These are phyloP conservation scores for Orientallactaga bullata DNA, from an alignment of 2,113 vertebrate species.

Conservation along the genomic window DNA sequence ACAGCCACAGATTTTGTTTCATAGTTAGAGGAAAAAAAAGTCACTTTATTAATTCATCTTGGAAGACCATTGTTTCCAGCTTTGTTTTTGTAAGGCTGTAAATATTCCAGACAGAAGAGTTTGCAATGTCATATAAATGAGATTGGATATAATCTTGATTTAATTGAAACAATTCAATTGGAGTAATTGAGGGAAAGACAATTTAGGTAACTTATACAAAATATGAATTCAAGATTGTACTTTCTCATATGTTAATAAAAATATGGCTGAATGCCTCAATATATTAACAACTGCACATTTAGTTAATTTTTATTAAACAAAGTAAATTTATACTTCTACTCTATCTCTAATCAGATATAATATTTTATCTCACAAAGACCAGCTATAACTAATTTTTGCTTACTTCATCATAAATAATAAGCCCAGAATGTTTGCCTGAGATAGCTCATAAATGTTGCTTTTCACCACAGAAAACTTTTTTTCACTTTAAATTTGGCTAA, in stretches of 20 bases:
- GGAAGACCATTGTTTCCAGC: background rate
- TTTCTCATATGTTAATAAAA: conserved; percentile 61
- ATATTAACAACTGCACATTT: conserved; percentile 44
- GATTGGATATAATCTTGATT: background rate
- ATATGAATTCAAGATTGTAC: conserved; percentile 45
- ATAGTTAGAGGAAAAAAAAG: background rate
- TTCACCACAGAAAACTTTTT: conserved; percentile 64
- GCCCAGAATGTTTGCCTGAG: conserved; percentile 56
- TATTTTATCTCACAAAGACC: conserved; percentile 24
- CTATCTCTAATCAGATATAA: conserved; percentile 55
- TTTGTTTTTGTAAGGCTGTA: background rate
- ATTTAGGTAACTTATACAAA: conserved; percentile 1
- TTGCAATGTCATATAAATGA: background rate
- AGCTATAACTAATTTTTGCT: conserved; percentile 41
- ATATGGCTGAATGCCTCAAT: background rate
- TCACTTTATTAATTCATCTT: background rate
- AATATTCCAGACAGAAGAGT: background rate
- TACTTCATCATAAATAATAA: conserved; percentile 62
- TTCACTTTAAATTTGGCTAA: conserved; percentile 74
- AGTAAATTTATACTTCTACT: conserved; percentile 62
- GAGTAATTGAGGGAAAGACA: conserved; percentile 37
- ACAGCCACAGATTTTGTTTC: background rate
- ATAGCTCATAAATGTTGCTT: conserved; percentile 62
- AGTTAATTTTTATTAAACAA: conserved; percentile 53
- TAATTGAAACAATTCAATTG: conserved; percentile 35